Evolutionary conservation across 2,888 invertebrate genomes (phyloP).

Genomic region (Cheilosia vernalis): DNA sequence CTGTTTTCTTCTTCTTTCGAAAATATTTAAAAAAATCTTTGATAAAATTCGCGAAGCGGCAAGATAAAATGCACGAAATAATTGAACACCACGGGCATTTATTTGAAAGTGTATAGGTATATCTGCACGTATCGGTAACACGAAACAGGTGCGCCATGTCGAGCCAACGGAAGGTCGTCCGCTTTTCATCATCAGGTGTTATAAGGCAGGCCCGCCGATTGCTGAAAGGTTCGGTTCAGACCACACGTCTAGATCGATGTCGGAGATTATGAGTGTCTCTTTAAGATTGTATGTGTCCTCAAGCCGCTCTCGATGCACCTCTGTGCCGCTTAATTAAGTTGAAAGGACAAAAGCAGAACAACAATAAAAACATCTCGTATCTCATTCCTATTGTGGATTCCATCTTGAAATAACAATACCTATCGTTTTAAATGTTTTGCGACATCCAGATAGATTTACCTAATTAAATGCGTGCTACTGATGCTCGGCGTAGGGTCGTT

Average conservation of each 20-base stretch:
- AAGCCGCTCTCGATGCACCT: constrained; percentile 42
- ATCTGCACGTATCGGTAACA: constrained; percentile 27
- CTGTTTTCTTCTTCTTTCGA: constrained; percentile 2
- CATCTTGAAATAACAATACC: constrained; percentile 61
- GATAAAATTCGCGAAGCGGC: constrained; percentile 17
- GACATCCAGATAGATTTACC: constrained; percentile 61
- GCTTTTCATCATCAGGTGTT: constrained; percentile 67
- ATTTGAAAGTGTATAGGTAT: constrained; percentile 1
- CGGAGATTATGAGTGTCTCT: constrained; percentile 39
- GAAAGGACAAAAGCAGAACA: constrained; percentile 21
- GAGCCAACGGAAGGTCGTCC: constrained; percentile 59
- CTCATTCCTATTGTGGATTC: constrained; percentile 58
- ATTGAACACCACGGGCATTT: constrained; percentile 26
- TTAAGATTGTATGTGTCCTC: constrained; percentile 48
- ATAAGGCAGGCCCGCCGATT: constrained; percentile 40
- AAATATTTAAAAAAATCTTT: constrained; percentile 19
- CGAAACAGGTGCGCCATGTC: constrained; percentile 66
- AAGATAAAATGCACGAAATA: constrained; percentile 51
- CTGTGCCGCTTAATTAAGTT: constrained; percentile 64
- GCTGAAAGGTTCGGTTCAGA: constrained; percentile 69
- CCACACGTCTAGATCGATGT: constrained; percentile 72
- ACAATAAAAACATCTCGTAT: constrained; percentile 46
- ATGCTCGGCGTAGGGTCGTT: constrained; percentile 62
- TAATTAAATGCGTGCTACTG: constrained; percentile 71
- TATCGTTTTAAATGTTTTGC: constrained; percentile 73